phyloP scores from a whole-genome alignment of 2,113 vertebrate species.

The Ailurus styani region DNA sequence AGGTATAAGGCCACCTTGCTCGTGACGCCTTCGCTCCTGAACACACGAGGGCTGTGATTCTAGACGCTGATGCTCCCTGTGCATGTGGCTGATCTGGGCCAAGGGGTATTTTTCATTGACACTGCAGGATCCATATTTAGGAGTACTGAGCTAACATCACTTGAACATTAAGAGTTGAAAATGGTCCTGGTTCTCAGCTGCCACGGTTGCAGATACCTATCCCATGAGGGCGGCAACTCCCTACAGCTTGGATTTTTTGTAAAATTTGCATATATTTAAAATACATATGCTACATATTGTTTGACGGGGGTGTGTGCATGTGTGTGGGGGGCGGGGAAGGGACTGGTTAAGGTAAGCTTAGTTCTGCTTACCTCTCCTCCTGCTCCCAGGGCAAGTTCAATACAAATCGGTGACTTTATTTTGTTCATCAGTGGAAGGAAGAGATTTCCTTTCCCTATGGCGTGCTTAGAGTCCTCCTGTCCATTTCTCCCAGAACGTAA shows the following conservation, averaged over 20 bases:
- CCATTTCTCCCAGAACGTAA: slow-evolving; percentile 83
- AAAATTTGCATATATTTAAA: not conserved
- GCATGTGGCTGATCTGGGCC: not conserved
- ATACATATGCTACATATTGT: not conserved
- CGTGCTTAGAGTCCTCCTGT: not conserved
- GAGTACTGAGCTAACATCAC: not conserved
- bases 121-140: not conserved
- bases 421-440: not conserved
- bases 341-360: not conserved
- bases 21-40: not conserved
- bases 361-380: not conserved
- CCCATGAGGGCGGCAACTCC: not conserved
- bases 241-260: not conserved
- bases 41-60: not conserved
- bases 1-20: slow-evolving; percentile 84
- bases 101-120: not conserved
- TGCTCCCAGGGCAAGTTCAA: not conserved
- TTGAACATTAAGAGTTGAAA: not conserved
- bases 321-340: not conserved
- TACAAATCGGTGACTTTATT: not conserved
- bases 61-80: not conserved
- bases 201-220: fast-evolving
- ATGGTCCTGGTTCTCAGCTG: not conserved
- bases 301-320: not conserved
- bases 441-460: not conserved